Evolutionary conservation across 2,888 invertebrate species (phyloP).

Genomic region (Stomorhina lunata): DNA sequence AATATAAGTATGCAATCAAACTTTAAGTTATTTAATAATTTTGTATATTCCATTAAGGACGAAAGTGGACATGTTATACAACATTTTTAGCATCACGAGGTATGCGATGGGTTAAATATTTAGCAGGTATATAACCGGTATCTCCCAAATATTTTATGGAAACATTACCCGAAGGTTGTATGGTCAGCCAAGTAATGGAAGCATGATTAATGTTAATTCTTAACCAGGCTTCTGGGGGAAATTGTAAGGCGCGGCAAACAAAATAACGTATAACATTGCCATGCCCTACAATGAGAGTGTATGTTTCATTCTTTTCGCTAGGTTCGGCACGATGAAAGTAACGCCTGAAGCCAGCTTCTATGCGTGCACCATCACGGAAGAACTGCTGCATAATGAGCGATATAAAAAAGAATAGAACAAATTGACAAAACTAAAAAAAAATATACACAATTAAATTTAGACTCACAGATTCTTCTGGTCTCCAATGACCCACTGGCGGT

Average conservation of each 20-base stretch:
- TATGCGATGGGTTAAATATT: conserved; percentile 84
- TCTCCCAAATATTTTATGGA: conserved; percentile 91
- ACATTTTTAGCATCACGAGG: conserved; percentile 75
- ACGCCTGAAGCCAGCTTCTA: conserved; percentile 96
- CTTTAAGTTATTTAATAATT: not conserved
- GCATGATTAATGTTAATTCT: conserved; percentile 94
- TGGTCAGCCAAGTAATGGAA: conserved; percentile 94
- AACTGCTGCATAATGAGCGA: conserved; percentile 86
- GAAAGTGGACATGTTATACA: conserved; percentile 67
- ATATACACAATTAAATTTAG: not conserved
- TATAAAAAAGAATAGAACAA: not conserved
- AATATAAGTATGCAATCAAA: not conserved
- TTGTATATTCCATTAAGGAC: not conserved
- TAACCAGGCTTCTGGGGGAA: conserved; percentile 98
- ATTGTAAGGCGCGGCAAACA: conserved; percentile 96
- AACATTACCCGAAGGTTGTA: conserved; percentile 93
- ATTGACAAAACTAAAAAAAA: not conserved
- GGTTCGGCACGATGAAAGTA: conserved; percentile 95
- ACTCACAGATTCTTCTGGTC: conserved; percentile 88
- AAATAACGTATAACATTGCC: conserved; percentile 98
- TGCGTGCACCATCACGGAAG: conserved; percentile 94
- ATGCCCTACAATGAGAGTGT: conserved; percentile 96
- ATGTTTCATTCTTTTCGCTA: conserved; percentile 89
- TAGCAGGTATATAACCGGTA: conserved; percentile 92
- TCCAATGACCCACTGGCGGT: conserved; percentile 93